These are phyloP conservation scores for Himalopsyche kuldschensis DNA, from an alignment of 2,888 invertebrate species.

Conservation along the genomic window DNA sequence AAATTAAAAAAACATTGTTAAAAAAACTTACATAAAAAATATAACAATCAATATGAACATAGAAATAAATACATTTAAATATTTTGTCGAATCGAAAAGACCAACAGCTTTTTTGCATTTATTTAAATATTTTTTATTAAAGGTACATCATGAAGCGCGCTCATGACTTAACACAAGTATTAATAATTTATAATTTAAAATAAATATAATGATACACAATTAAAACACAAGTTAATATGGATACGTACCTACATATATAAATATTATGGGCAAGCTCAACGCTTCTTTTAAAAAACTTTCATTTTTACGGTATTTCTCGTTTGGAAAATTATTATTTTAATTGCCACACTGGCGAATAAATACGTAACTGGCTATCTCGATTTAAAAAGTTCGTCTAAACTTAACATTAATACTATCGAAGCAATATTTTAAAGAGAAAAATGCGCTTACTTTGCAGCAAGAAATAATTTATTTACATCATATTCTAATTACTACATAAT, in stretches of 20 bases:
- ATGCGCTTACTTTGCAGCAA: neutral
- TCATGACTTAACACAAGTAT: neutral
- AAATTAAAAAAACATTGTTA: neutral
- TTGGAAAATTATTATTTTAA: neutral
- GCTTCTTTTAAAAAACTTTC: neutral
- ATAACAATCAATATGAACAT: neutral
- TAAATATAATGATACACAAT: no score
- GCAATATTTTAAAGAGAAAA: neutral
- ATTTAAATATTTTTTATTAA: neutral
- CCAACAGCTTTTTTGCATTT: neutral
- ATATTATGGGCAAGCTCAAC: neutral
- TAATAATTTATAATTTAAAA: neutral
- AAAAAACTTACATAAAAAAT: neutral
- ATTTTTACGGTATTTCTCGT: neutral
- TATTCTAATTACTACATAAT: neutral
- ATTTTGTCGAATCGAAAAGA: neutral
- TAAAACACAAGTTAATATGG: no score
- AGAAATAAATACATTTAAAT: neutral
- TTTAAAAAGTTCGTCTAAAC: neutral
- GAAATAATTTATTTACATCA: conserved; percentile 4
- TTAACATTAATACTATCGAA: neutral
- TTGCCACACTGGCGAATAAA: neutral
- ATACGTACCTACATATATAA: no score
- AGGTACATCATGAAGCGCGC: neutral
- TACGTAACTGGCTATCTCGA: neutral